These are phyloP conservation scores for Melanogrammus aeglefinus DNA, from an alignment of 2,797 vertebrate genomes.

Conservation along the genomic window DNA sequence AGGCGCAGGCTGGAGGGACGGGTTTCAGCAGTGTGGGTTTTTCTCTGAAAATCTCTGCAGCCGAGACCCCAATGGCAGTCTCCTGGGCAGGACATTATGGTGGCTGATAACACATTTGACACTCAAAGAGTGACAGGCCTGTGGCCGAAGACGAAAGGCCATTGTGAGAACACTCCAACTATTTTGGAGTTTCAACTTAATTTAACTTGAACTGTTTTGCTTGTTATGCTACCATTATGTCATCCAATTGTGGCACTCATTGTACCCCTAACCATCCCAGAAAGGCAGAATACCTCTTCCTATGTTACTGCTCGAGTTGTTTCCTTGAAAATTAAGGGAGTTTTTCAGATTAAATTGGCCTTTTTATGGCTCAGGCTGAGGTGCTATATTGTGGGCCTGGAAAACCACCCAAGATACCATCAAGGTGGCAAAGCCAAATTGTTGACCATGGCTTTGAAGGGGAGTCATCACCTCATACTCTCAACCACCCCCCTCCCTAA, in stretches of 20 bases:
- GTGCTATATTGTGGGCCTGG: background rate
- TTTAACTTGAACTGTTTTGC: background rate
- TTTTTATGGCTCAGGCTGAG: background rate
- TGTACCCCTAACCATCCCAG: background rate
- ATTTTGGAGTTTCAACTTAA: background rate
- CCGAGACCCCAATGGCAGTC: background rate
- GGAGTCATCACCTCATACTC: too few relatives aligned
- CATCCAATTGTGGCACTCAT: background rate
- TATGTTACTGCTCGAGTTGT: background rate
- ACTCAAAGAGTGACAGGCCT: background rate
- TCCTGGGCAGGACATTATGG: background rate
- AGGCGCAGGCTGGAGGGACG: background rate
- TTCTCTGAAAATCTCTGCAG: background rate
- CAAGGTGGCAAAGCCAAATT: background rate
- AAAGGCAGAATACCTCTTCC: background rate
- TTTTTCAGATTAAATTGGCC: background rate
- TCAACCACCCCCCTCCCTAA: background rate
- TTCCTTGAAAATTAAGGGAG: background rate
- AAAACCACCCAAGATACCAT: background rate
- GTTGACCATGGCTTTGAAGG: background rate
- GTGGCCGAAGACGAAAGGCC: background rate
- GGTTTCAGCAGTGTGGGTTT: background rate
- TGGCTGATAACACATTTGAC: slow-evolving; percentile 2
- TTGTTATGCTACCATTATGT: background rate
- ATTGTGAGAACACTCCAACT: background rate